These are phyloP conservation scores for Drosophila buzzatii DNA, from an alignment of 2,888 invertebrate genomes.

Conservation along the genomic window DNA sequence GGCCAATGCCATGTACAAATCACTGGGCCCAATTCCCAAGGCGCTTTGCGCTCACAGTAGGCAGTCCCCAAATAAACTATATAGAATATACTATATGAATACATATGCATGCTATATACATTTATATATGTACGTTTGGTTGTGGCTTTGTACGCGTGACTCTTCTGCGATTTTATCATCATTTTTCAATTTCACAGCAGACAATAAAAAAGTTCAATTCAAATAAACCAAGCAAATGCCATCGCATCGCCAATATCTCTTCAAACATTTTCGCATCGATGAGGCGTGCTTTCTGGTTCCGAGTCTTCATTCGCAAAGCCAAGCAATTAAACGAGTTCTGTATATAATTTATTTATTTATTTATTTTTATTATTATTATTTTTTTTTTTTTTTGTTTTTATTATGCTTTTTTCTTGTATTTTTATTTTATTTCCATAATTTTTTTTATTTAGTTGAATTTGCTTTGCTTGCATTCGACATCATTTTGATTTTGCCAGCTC, in stretches of 20 bases:
- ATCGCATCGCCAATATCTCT: conserved; percentile 22
- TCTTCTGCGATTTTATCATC: conserved; percentile 78
- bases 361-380: no score
- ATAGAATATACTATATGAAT: not conserved
- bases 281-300: conserved; percentile 17
- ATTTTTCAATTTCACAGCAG: conserved; percentile 83
- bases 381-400: not conserved
- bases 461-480: conserved; percentile 47
- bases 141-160: conserved; percentile 45
- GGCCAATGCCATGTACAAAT: conserved; percentile 59
- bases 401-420: conserved; percentile 18
- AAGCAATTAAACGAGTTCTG: conserved; percentile 60
- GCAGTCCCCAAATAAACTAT: conserved; percentile 62
- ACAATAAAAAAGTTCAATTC: conserved; percentile 65
- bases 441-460: conserved; percentile 40
- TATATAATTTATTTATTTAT: conserved; percentile 11
- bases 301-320: conserved; percentile 38
- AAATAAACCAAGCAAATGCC: conserved; percentile 44
- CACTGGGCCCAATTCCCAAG: conserved; percentile 51
- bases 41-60: conserved; percentile 65
- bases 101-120: not conserved
- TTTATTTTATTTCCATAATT: not conserved
- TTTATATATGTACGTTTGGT: conserved; percentile 12
- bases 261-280: conserved; percentile 42
- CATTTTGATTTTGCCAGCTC: conserved; percentile 18